Evolutionary conservation across 2,888 invertebrate species (phyloP).

Genomic region (Morpho deidamia): DNA sequence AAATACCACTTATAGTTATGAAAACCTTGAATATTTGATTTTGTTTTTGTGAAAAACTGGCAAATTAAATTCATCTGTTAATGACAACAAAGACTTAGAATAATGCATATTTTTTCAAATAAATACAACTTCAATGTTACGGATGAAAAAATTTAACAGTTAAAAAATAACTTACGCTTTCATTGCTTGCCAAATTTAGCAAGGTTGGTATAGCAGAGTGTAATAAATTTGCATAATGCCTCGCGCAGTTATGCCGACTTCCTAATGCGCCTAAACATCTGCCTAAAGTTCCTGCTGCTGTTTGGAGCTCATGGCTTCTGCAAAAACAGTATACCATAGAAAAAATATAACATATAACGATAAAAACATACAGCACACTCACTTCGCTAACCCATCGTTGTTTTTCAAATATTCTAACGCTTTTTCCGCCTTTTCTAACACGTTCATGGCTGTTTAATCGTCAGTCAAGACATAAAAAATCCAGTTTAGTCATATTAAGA

Average conservation of each 20-base stretch:
- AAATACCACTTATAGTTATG: too few species aligned
- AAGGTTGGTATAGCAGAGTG: constrained; percentile 61
- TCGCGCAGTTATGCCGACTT: constrained; percentile 57
- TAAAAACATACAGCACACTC: constrained; percentile 30
- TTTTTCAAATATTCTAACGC: constrained; percentile 65
- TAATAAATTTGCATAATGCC: constrained; percentile 63
- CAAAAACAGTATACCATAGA: constrained; percentile 27
- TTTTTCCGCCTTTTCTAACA: constrained; percentile 71
- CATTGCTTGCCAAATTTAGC: constrained; percentile 64
- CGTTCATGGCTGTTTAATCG: constrained; percentile 51
- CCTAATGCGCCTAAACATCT: constrained; percentile 65
- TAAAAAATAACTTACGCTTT: constrained; percentile 53
- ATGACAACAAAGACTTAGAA: too few species aligned
- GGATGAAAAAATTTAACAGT: background rate
- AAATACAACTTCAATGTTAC: too few species aligned
- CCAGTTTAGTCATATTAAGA: constrained; percentile 34
- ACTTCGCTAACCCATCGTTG: constrained; percentile 58
- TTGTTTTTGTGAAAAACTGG: too few species aligned
- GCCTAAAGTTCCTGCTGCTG: constrained; percentile 64
- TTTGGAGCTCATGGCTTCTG: constrained; percentile 66
- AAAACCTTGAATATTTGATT: too few species aligned
- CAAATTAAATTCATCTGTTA: too few species aligned
- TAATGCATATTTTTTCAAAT: too few species aligned
- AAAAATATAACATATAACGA: constrained; percentile 4
- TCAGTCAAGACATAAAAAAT: constrained; percentile 30